Percentiles rank a stretch among this genome's conserved stretches.
These are phyloP conservation scores for Ornithoptera priamus DNA, from an alignment of 2,888 invertebrate genomes.

Conservation along the genomic window DNA sequence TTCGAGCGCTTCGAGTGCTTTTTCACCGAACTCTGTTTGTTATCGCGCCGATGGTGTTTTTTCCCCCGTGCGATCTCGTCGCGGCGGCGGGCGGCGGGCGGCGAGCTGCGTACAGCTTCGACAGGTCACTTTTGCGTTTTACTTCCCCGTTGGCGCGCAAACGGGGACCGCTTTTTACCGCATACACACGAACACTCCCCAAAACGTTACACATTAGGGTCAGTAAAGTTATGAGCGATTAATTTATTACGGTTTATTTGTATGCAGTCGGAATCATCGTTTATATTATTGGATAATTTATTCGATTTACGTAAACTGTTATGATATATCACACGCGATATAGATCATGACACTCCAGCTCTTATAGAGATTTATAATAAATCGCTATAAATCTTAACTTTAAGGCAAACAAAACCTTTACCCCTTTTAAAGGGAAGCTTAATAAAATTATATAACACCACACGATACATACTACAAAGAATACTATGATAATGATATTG, in stretches of 20 bases:
- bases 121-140: slow-evolving; percentile 41
- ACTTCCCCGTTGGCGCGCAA: slow-evolving; percentile 36
- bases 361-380: too few relatives aligned
- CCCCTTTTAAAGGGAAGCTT: too few relatives aligned
- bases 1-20: slow-evolving; percentile 64
- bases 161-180: slow-evolving; percentile 31
- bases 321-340: too few relatives aligned
- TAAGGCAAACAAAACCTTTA: too few relatives aligned
- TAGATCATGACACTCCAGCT: too few relatives aligned
- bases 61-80: slow-evolving; percentile 50
- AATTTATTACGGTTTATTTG: slow-evolving; percentile 12
- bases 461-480: too few relatives aligned
- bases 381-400: too few relatives aligned
- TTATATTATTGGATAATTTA: too few relatives aligned
- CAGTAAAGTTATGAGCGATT: slow-evolving; percentile 3
- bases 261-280: not conserved
- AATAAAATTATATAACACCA: too few relatives aligned
- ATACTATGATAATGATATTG: too few relatives aligned
- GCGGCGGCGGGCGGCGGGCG: slow-evolving; percentile 34
- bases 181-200: slow-evolving; percentile 1
- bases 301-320: too few relatives aligned
- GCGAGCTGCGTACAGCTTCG: slow-evolving; percentile 37
- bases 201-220: slow-evolving; percentile 8
- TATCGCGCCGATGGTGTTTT: slow-evolving; percentile 55
- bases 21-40: slow-evolving; percentile 70